A percentile compares a stretch with the other conserved stretches of the same genome.
phyloP scores from a whole-genome alignment of 1,140 invertebrate genomes.

The Physella acuta region DNA sequence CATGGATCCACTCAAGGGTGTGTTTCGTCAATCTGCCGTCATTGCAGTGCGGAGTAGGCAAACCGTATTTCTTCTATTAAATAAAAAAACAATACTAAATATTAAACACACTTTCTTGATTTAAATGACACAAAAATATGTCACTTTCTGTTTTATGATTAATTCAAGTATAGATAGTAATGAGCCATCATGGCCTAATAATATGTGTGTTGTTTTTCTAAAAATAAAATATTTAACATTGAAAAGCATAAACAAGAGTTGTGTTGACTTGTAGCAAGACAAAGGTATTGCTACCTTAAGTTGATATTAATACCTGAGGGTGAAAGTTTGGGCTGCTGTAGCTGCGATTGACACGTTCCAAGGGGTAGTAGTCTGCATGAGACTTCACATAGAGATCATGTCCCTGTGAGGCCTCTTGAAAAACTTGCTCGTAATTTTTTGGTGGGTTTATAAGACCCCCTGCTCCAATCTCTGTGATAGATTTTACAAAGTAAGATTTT shows the following conservation, averaged over 20 bases:
- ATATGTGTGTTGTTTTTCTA: no score
- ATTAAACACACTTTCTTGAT: no score
- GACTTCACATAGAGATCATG: conserved; percentile 53
- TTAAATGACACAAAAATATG: no score
- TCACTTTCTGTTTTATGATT: no score
- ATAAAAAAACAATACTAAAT: no score
- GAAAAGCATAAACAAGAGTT: no score
- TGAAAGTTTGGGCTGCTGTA: conserved; percentile 47
- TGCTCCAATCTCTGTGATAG: conserved; percentile 54
- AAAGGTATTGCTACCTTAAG: no score
- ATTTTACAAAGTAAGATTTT: conserved; percentile 21
- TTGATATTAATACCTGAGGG: no score
- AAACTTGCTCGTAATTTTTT: conserved; percentile 52
- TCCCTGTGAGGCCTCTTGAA: conserved; percentile 45
- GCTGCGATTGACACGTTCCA: conserved; percentile 48
- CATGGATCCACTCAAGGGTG: conserved; percentile 54
- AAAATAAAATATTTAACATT: no score
- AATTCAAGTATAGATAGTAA: no score
- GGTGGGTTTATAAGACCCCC: conserved; percentile 56
- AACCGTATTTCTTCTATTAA: conserved; percentile 44
- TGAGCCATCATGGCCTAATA: no score
- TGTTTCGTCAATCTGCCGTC: conserved; percentile 45
- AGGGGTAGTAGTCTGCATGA: conserved; percentile 53
- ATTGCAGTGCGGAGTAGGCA: conserved; percentile 57
- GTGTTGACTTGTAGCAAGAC: no score